Conservation (phyloP, 2,797 vertebrate species). For the Spinibarbus caldwelli region DNA sequence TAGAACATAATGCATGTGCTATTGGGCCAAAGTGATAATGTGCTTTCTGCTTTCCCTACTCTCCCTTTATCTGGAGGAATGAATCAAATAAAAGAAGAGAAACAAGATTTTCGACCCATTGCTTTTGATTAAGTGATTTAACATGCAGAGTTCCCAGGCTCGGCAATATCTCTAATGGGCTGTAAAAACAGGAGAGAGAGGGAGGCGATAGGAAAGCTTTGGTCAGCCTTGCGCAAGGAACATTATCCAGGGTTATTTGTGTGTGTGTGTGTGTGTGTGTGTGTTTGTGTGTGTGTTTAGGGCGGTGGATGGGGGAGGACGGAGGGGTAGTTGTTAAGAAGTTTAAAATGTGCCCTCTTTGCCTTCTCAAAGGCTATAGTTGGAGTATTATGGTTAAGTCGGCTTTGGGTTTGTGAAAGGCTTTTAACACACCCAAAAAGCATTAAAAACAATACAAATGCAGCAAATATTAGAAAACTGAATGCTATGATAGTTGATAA, state of each 20-base stretch:
- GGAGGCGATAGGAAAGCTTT: slow-evolving; percentile 58
- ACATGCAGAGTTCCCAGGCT: slow-evolving; percentile 90
- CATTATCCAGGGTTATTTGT: slow-evolving; percentile 85
- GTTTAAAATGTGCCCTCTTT: slow-evolving; percentile 73
- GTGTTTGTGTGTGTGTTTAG: background rate
- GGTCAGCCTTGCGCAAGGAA: slow-evolving; percentile 84
- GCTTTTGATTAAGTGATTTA: slow-evolving; percentile 99
- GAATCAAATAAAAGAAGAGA: slow-evolving; percentile 96
- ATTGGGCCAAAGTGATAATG: slow-evolving; percentile 82
- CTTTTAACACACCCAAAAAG: slow-evolving; percentile 61
- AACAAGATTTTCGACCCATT: slow-evolving; percentile 99
- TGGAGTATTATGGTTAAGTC: slow-evolving; percentile 75
- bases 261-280: slow-evolving; percentile 4
- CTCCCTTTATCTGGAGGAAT: slow-evolving; percentile 93
- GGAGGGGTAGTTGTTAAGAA: slow-evolving; percentile 83
- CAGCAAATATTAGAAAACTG: slow-evolving; percentile 8
- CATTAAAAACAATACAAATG: slow-evolving; percentile 47
- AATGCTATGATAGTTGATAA: slow-evolving; percentile 6
- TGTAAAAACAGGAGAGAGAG: slow-evolving; percentile 81
- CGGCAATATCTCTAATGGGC: slow-evolving; percentile 98
- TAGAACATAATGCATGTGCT: slow-evolving; percentile 96
- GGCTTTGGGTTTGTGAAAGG: slow-evolving; percentile 70
- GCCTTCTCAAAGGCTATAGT: slow-evolving; percentile 73
- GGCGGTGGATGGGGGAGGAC: background rate
- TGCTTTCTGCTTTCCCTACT: slow-evolving; percentile 77